Conservation (phyloP, 2,113 vertebrate species). For the Pipa parva region DNA sequence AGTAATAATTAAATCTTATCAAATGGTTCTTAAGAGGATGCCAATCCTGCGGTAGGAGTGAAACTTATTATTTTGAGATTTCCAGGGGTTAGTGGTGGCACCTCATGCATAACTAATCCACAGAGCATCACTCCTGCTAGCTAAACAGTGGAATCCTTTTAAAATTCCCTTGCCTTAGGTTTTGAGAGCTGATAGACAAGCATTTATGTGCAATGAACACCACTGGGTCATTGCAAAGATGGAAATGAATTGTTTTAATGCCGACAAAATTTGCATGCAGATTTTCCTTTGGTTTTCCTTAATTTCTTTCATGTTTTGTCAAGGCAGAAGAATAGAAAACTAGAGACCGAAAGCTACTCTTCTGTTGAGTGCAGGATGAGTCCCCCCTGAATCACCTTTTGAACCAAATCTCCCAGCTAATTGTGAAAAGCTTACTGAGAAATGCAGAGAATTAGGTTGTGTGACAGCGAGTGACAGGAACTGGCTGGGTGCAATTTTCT, state of each 20-base stretch:
- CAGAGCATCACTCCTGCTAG: slow-evolving; percentile 27
- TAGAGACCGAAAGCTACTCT: slow-evolving; percentile 42
- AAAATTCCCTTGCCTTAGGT: slow-evolving; percentile 41
- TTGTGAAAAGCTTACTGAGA: slow-evolving; percentile 53
- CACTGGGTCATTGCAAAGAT: slow-evolving; percentile 38
- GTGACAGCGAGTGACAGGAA: slow-evolving; percentile 43
- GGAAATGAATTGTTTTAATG: slow-evolving; percentile 51
- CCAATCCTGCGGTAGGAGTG: slow-evolving; percentile 42
- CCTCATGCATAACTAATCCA: slow-evolving; percentile 50
- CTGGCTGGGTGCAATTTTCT: slow-evolving; percentile 8
- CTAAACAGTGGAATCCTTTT: slow-evolving; percentile 36
- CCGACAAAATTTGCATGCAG: slow-evolving; percentile 46
- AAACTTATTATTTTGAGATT: slow-evolving; percentile 44
- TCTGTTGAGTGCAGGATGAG: slow-evolving; percentile 39
- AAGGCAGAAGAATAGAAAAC: slow-evolving; percentile 49
- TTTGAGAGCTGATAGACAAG: slow-evolving; percentile 45
- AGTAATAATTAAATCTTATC: slow-evolving; percentile 47
- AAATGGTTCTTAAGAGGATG: slow-evolving; percentile 36
- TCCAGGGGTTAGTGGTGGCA: slow-evolving; percentile 43
- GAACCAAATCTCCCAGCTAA: slow-evolving; percentile 49
- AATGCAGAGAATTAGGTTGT: slow-evolving; percentile 52
- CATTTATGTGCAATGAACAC: slow-evolving; percentile 41
- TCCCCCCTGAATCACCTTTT: slow-evolving; percentile 57
- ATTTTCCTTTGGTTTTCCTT: slow-evolving; percentile 42
- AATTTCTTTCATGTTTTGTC: slow-evolving; percentile 52